phyloP scores from a whole-genome alignment of 1,140 invertebrate genomes.

The Ephestia elutella region DNA sequence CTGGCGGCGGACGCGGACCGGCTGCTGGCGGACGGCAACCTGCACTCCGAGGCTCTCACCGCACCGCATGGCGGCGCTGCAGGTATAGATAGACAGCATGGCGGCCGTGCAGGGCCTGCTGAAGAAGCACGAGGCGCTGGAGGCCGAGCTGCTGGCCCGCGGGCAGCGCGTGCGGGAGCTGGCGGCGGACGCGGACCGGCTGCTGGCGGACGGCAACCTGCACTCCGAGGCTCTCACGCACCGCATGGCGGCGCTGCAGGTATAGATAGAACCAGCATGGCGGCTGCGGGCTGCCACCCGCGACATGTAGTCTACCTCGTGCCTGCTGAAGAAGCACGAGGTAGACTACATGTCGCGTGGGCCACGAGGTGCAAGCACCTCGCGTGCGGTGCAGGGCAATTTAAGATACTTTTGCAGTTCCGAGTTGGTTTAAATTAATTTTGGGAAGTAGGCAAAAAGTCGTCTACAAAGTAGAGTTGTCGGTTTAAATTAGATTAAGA shows the following conservation, averaged over 20 bases:
- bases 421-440: too few relatives aligned
- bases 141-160: conserved; percentile 89
- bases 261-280: too few relatives aligned
- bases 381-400: too few relatives aligned
- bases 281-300: not conserved
- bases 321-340: too few relatives aligned
- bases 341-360: too few relatives aligned
- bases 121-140: conserved; percentile 51
- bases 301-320: not conserved
- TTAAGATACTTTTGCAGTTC: too few relatives aligned
- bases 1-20: conserved; percentile 90
- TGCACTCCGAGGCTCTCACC: conserved; percentile 93
- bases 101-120: conserved; percentile 54
- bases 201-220: conserved; percentile 94
- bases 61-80: conserved; percentile 85
- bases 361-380: too few relatives aligned
- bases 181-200: conserved; percentile 85
- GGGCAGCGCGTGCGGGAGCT: conserved; percentile 94
- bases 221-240: conserved; percentile 89
- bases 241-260: too few relatives aligned
- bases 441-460: too few relatives aligned
- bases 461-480: too few relatives aligned
- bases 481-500: too few relatives aligned
- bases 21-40: conserved; percentile 91
- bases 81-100: conserved; percentile 28